Percentiles rank a stretch among this genome's conserved stretches.
Evolutionary conservation across 2,797 vertebrate species (phyloP).

Genomic region (Tapirus indicus): DNA sequence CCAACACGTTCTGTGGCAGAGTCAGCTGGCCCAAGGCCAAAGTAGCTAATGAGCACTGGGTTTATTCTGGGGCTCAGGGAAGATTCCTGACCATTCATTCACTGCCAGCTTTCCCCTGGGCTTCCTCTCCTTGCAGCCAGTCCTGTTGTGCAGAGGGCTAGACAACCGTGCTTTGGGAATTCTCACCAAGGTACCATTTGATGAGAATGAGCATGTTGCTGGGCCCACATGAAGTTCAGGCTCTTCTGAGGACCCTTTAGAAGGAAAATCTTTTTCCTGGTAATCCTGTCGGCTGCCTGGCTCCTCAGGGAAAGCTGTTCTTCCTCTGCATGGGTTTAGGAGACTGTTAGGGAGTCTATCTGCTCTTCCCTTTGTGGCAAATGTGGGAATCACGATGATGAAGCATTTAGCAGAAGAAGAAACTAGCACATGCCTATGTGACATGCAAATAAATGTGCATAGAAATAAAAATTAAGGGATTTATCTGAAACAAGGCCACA

Average conservation of each 20-base stretch:
- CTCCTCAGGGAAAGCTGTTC: background rate
- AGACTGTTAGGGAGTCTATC: background rate
- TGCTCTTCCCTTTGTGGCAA: background rate
- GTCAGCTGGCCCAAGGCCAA: constrained; percentile 64
- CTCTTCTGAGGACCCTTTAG: background rate
- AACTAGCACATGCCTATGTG: background rate
- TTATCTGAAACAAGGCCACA: background rate
- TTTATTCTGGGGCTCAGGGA: constrained; percentile 23
- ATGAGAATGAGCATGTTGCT: background rate
- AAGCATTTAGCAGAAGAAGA: background rate
- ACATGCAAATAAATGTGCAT: background rate
- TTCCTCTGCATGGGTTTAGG: background rate
- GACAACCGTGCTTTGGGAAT: background rate
- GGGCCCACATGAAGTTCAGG: background rate
- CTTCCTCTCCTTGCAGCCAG: background rate
- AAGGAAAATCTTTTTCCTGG: background rate
- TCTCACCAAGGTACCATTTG: background rate
- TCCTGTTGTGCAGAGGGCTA: background rate
- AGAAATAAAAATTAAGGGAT: background rate
- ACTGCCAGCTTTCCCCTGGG: background rate
- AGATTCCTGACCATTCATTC: background rate
- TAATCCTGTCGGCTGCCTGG: background rate
- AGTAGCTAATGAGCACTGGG: background rate
- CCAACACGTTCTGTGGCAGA: background rate
- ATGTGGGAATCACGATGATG: background rate